These are phyloP conservation scores for Lepidurus apus DNA, from an alignment of 1,140 invertebrate species.

Conservation along the genomic window DNA sequence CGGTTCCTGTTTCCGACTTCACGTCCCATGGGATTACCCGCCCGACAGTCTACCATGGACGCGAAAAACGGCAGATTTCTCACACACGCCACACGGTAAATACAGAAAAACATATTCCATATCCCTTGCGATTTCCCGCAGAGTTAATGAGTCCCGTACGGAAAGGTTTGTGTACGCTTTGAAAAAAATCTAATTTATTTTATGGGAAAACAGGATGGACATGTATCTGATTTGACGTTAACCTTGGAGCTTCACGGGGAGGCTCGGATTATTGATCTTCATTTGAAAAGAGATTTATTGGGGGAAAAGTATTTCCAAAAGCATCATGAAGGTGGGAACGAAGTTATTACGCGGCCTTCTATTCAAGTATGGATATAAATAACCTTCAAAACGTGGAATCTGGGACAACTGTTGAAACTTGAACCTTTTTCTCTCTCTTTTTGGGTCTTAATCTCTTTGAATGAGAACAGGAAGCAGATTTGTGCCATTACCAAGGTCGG, in stretches of 20 bases:
- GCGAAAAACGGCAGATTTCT: constrained; percentile 31
- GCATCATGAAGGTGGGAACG: constrained; percentile 61
- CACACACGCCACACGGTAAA: constrained; percentile 31
- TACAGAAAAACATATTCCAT: not conserved
- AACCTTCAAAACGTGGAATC: constrained; percentile 1
- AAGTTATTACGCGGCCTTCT: constrained; percentile 56
- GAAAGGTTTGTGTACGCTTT: not conserved
- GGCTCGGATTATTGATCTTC: constrained; percentile 63
- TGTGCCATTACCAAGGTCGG: constrained; percentile 78
- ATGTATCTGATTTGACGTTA: constrained; percentile 62
- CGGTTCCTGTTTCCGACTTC: constrained; percentile 16
- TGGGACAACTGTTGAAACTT: not conserved
- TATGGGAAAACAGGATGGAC: constrained; percentile 57
- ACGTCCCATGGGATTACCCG: not conserved
- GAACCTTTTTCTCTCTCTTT: constrained; percentile 17
- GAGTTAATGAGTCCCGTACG: not conserved
- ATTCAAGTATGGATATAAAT: constrained; percentile 52
- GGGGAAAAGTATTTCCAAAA: constrained; percentile 65
- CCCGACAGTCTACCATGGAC: constrained; percentile 29
- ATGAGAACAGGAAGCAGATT: constrained; percentile 55
- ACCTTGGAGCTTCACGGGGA: constrained; percentile 59
- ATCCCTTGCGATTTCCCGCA: not conserved
- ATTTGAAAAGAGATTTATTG: constrained; percentile 68
- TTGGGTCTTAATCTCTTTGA: constrained; percentile 40
- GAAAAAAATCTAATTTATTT: constrained; percentile 17